Evolutionary conservation across 1,140 invertebrate species (phyloP).

Genomic region (Cyrtorhinus lividipennis): DNA sequence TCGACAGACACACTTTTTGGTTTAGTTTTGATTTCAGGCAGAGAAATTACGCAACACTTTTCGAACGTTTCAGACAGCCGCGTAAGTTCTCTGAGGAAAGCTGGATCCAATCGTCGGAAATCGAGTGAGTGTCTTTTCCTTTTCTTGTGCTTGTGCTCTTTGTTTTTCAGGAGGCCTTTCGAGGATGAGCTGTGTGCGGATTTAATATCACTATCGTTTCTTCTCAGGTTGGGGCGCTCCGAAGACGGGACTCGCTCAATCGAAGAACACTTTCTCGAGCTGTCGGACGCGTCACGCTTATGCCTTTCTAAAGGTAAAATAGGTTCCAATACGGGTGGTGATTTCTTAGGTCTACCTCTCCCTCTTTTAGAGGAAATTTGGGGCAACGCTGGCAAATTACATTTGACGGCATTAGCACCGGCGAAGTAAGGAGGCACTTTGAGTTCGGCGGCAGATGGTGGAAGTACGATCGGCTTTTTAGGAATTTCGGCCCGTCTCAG

Average conservation of each 20-base stretch:
- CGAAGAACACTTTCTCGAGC: constrained; percentile 29
- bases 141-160: constrained; percentile 25
- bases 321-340: constrained; percentile 28
- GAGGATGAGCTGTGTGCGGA: constrained; percentile 9
- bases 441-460: constrained; percentile 39
- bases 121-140: constrained; percentile 32
- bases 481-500: not conserved
- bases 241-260: constrained; percentile 25
- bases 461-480: constrained; percentile 10
- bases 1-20: not conserved
- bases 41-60: constrained; percentile 31
- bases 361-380: constrained; percentile 31
- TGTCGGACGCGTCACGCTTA: constrained; percentile 28
- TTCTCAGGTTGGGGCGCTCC: not conserved
- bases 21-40: constrained; percentile 28
- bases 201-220: constrained; percentile 10
- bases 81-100: constrained; percentile 65
- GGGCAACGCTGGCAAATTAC: constrained; percentile 15
- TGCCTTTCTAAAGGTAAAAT: constrained; percentile 22
- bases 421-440: constrained; percentile 29
- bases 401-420: constrained; percentile 7
- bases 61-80: constrained; percentile 58
- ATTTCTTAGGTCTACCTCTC: constrained; percentile 40
- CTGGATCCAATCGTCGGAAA: constrained; percentile 52
- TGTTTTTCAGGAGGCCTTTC: constrained; percentile 15